Conservation (phyloP, 1,140 invertebrate genomes). For the Neelides sp. region DNA sequence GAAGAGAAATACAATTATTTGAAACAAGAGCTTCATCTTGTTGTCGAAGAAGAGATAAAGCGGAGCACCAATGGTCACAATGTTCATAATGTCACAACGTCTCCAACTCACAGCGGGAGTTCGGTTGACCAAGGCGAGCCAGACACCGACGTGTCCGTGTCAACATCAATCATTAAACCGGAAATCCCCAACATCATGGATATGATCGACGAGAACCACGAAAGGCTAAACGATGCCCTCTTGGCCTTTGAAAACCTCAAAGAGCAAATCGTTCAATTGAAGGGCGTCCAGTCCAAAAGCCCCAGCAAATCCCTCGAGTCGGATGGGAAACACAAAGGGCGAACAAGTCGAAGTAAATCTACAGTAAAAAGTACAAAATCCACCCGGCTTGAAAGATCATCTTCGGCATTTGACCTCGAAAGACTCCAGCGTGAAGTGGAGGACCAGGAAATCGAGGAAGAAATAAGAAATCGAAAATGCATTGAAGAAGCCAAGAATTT, state of each 20-base stretch:
- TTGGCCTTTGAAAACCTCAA: slow-evolving; percentile 20
- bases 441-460: not conserved
- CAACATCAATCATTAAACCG: not conserved
- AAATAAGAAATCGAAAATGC: not conserved
- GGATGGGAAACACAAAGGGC: not conserved
- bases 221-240: slow-evolving; percentile 14
- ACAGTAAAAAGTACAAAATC: not conserved
- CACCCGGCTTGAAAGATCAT: not conserved
- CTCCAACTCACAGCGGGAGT: too few species aligned
- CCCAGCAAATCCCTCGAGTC: not conserved
- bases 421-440: not conserved
- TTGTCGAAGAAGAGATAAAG: too few species aligned
- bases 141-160: too few species aligned
- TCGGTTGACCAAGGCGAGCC: too few species aligned
- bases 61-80: too few species aligned
- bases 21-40: slow-evolving; percentile 7
- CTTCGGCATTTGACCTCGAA: not conserved
- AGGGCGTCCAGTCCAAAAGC: not conserved
- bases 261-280: slow-evolving; percentile 21
- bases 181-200: not conserved
- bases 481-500: slow-evolving; percentile 24
- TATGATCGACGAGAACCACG: slow-evolving; percentile 1
- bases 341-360: not conserved
- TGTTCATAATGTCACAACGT: too few species aligned
- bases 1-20: slow-evolving; percentile 19